Percentiles rank a stretch among this genome's conserved stretches.
These are phyloP conservation scores for Fulica atra DNA, from an alignment of 2,113 vertebrate genomes.

Conservation along the genomic window DNA sequence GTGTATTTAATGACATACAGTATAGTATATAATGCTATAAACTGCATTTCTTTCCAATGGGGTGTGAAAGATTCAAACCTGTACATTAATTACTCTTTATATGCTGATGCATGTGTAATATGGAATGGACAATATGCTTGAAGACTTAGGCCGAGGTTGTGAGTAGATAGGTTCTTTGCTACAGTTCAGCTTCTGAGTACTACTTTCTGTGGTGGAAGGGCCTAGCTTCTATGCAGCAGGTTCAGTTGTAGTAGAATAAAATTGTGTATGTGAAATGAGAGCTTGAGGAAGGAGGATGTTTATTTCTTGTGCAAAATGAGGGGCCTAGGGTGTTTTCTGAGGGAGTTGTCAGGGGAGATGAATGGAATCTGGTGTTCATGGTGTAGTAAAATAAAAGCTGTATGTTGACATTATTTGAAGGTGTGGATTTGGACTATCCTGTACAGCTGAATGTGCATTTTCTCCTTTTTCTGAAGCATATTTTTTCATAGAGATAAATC, in stretches of 20 bases:
- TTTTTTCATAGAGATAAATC: not conserved
- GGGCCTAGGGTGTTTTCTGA: not conserved
- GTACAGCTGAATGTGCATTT: not conserved
- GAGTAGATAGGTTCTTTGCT: not conserved
- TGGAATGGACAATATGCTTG: not conserved
- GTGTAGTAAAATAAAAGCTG: not conserved
- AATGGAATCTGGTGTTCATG: not conserved
- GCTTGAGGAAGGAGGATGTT: not conserved
- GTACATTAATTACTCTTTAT: not conserved
- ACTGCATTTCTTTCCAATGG: not conserved
- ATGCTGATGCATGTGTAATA: fast-evolving
- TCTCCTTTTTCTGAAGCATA: not conserved
- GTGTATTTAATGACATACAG: not conserved
- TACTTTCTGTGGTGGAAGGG: not conserved
- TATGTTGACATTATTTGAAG: not conserved
- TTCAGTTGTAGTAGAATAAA: not conserved
- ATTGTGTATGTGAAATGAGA: not conserved
- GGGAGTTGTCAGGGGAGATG: not conserved
- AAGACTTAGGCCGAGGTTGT: not conserved
- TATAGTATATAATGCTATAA: not conserved
- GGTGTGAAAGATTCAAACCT: not conserved
- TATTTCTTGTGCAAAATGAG: not conserved
- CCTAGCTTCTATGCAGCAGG: not conserved
- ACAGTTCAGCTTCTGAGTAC: not conserved
- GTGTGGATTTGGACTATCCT: not conserved